phyloP scores from a whole-genome alignment of 2,888 invertebrate species.

The Ferrisia virgata region DNA sequence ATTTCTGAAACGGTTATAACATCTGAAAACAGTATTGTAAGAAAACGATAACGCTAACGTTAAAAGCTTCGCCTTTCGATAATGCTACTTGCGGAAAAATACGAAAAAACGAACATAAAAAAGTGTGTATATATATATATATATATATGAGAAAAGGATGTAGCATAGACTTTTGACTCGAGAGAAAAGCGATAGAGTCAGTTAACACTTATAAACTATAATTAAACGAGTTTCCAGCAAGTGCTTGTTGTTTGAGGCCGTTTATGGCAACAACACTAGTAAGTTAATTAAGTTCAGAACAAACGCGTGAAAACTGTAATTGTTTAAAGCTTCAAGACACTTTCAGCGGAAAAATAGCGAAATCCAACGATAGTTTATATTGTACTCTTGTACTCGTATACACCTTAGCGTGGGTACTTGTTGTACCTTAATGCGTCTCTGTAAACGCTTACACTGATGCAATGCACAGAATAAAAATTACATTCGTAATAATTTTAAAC shows the following conservation, averaged over 20 bases:
- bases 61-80: constrained; percentile 14
- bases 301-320: constrained; percentile 26
- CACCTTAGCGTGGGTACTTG: background rate
- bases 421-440: background rate
- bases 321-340: constrained; percentile 11
- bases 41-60: constrained; percentile 16
- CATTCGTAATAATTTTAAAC: background rate
- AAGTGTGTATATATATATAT: too few species aligned
- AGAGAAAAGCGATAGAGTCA: constrained; percentile 1
- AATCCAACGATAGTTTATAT: background rate
- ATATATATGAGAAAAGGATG: background rate
- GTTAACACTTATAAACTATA: constrained; percentile 30
- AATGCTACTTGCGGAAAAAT: background rate
- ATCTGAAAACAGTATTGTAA: background rate
- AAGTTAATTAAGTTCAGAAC: constrained; percentile 14
- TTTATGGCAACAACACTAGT: constrained; percentile 20
- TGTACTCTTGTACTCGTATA: background rate
- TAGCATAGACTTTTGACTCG: background rate
- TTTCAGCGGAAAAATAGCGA: background rate
- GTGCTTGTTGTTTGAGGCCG: constrained; percentile 10
- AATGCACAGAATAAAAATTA: background rate
- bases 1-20: constrained; percentile 28
- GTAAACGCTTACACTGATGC: background rate
- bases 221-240: constrained; percentile 26
- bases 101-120: background rate